Evolutionary conservation across 2,113 vertebrate species (phyloP), one percentile per base, ranked within the genome.

Genomic region (Hucho hucho): DNA sequence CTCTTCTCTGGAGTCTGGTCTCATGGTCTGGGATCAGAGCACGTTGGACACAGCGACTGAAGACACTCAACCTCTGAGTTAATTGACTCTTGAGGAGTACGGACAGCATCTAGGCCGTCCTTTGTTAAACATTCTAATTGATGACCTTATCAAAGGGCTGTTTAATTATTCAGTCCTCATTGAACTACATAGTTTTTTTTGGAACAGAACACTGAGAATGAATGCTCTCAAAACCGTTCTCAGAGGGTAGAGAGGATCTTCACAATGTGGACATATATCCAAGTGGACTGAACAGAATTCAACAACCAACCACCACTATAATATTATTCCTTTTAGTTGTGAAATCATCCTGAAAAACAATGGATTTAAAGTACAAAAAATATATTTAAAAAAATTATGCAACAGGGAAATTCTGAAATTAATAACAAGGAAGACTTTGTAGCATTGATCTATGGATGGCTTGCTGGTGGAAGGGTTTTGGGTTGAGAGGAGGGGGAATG

Each of bases 21-120:
- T 81, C 53, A 56, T 37, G 3, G 13, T 69, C 7, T 58, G 58
- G 24, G 18, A 89, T 85, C 89, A 88, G 90, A 90, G 53, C 24
- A 29, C 59, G 16, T 24, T 12, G 58, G 64, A 70, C 25, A 24
- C 69, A 18, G 14, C 24, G 29, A 59, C 47, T 63, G 67, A 59
- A 64, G 71, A 69, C n/a, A 43, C 32, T 69, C 58, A 46, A 22
- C 58, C 20, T 29, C 49, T 2, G 29, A 93, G 91, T 93, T 9
- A 63, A 64, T 3, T 64, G 20, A 61, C 1, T n/a, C 58, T n/a
- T 61, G 58, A 61, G 58, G 58, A 24, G 58, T 61, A 61, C 1
- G 18, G 58, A 22, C 58, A 61, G 58, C 58, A n/a, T 13, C 49
- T 11, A 61, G 12, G 58, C 58, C 0, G 58, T 20, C 58, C n/a